phyloP scores from a whole-genome alignment of 2,113 vertebrate genomes.

The Syngnathus typhle region DNA sequence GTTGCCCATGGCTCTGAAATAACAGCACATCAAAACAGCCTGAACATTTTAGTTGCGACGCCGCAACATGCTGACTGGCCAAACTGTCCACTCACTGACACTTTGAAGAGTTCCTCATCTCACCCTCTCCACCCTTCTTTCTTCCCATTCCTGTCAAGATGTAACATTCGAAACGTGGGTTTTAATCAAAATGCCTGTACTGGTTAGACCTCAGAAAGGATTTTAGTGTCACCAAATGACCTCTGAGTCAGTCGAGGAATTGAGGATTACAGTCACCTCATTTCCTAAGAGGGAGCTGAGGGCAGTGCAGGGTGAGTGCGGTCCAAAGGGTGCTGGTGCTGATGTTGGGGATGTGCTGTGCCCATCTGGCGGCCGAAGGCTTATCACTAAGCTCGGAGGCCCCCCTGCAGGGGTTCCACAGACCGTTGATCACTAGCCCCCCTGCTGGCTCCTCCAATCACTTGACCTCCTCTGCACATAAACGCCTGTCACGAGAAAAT shows the following conservation, averaged over 20 bases:
- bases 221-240: slow-evolving; percentile 15
- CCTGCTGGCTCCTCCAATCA: slow-evolving; percentile 62
- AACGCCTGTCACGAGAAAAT: slow-evolving; percentile 35
- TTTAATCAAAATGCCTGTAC: not conserved
- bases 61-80: slow-evolving; percentile 59
- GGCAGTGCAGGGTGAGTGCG: slow-evolving; percentile 9
- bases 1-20: slow-evolving; percentile 65
- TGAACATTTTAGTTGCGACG: slow-evolving; percentile 53
- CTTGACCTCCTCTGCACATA: slow-evolving; percentile 75
- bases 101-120: slow-evolving; percentile 51
- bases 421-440: slow-evolving; percentile 83
- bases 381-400: slow-evolving; percentile 90
- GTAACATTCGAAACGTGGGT: not conserved
- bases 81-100: slow-evolving; percentile 45
- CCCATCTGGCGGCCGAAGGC: slow-evolving; percentile 93
- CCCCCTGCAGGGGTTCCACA: slow-evolving; percentile 87
- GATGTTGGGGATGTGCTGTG: slow-evolving; percentile 76
- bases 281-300: slow-evolving; percentile 10
- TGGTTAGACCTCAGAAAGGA: not conserved
- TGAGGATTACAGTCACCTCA: slow-evolving; percentile 5
- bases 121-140: slow-evolving; percentile 1
- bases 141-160: slow-evolving; percentile 29
- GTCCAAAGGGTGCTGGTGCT: slow-evolving; percentile 39
- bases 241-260: not conserved
- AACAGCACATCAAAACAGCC: slow-evolving; percentile 64